Percentiles rank a stretch among this genome's conserved stretches.
Evolutionary conservation across 2,888 invertebrate species (phyloP).

Genomic region (Agrotis segetum): DNA sequence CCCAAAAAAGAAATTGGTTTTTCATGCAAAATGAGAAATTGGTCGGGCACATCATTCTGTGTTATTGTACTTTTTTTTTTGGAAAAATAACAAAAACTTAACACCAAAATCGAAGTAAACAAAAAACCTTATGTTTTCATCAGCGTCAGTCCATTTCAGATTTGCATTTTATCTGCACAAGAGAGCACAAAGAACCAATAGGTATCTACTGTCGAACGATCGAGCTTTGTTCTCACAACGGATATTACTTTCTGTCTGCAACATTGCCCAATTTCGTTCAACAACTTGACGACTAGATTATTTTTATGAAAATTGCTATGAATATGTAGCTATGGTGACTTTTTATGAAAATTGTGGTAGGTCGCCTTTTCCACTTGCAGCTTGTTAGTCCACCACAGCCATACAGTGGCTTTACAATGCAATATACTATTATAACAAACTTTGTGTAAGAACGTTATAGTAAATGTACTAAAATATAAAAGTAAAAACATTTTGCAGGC

Average conservation of each 20-base stretch:
- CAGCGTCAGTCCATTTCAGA: slow-evolving; percentile 19
- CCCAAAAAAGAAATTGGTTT: too few relatives aligned
- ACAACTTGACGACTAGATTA: slow-evolving; percentile 35
- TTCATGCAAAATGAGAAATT: too few relatives aligned
- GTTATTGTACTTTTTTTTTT: too few relatives aligned
- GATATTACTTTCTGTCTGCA: slow-evolving; percentile 53
- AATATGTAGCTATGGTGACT: slow-evolving; percentile 10
- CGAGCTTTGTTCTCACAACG: slow-evolving; percentile 36
- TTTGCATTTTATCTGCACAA: slow-evolving; percentile 35
- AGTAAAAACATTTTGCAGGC: too few relatives aligned
- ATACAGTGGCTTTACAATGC: too few relatives aligned
- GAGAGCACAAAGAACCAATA: slow-evolving; percentile 36
- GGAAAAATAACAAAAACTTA: neutral
- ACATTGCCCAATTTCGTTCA: slow-evolving; percentile 43
- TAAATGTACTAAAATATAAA: too few relatives aligned
- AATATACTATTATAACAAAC: too few relatives aligned
- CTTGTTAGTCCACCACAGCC: too few relatives aligned
- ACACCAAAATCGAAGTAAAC: neutral
- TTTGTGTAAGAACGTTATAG: too few relatives aligned
- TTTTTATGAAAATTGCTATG: slow-evolving; percentile 44
- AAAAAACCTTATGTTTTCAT: slow-evolving; percentile 17
- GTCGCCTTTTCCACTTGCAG: neutral
- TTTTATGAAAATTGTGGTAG: slow-evolving; percentile 21
- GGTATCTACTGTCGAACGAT: slow-evolving; percentile 20
- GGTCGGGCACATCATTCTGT: too few relatives aligned